These are phyloP conservation scores for Pseudomyrmex flavicornis DNA, from an alignment of 1,140 invertebrate genomes.

Conservation along the genomic window DNA sequence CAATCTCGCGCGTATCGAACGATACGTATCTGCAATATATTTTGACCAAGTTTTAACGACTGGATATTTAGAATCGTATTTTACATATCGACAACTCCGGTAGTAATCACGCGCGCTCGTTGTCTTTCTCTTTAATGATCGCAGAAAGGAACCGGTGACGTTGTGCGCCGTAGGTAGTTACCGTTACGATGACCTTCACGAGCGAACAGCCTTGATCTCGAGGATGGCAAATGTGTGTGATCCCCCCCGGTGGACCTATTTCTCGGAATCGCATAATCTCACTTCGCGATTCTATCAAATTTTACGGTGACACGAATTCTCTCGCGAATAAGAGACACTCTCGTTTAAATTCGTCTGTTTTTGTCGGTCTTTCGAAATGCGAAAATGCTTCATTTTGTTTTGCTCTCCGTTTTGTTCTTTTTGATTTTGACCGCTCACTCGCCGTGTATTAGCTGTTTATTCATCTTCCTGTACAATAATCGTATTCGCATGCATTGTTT, in stretches of 20 bases:
- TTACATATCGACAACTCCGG: neutral
- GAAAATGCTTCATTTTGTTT: too few relatives aligned
- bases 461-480: neutral
- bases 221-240: neutral
- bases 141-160: neutral
- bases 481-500: constrained; percentile 38
- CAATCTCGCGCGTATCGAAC: neutral
- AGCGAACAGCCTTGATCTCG: constrained; percentile 32
- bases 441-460: neutral
- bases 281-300: constrained; percentile 28
- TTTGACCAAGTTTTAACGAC: neutral
- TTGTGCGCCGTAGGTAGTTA: neutral
- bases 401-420: too few relatives aligned
- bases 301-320: constrained; percentile 9
- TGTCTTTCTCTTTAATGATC: constrained; percentile 8
- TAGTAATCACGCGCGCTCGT: neutral
- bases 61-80: neutral
- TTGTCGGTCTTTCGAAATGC: neutral
- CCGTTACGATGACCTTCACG: constrained; percentile 31
- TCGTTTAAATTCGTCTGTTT: neutral
- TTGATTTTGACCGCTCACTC: neutral
- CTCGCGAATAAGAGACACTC: neutral
- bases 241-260: neutral
- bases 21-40: neutral
- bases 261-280: constrained; percentile 3